These are phyloP conservation scores for Amphimedon queenslandica DNA, from an alignment of 37 sponge, comb jelly and placozoan species.

Conservation along the genomic window DNA sequence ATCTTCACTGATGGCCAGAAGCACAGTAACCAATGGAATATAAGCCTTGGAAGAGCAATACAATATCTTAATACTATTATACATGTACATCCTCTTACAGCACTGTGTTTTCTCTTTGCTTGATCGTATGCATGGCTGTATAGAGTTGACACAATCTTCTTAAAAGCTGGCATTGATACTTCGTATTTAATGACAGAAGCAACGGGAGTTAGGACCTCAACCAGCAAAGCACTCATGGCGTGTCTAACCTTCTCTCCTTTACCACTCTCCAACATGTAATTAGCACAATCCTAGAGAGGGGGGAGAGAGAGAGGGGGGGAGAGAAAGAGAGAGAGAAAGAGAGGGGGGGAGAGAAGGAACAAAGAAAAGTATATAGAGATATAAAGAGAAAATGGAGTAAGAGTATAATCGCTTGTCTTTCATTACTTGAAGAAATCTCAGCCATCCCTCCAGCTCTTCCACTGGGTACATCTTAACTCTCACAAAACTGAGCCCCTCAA, in stretches of 20 bases:
- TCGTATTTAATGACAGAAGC: slow-evolving; percentile 81
- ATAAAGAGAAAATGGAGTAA: not conserved
- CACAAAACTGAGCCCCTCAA: slow-evolving; percentile 92
- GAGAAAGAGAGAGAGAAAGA: not conserved
- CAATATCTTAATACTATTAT: not conserved
- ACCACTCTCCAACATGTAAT: slow-evolving; percentile 58
- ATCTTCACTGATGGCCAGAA: slow-evolving; percentile 86
- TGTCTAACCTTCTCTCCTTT: slow-evolving; percentile 60
- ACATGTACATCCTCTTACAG: slow-evolving; percentile 27
- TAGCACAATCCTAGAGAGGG: slow-evolving; percentile 84
- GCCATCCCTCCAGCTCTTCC: slow-evolving; percentile 94
- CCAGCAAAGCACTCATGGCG: slow-evolving; percentile 76
- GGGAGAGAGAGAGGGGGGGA: not conserved
- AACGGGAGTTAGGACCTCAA: slow-evolving; percentile 91
- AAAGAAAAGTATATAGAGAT: slow-evolving; percentile 17
- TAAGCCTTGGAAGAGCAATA: slow-evolving; percentile 41
- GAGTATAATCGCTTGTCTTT: not conserved
- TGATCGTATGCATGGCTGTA: slow-evolving; percentile 72
- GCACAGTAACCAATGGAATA: slow-evolving; percentile 88
- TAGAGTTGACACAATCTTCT: slow-evolving; percentile 88
- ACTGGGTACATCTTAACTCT: slow-evolving; percentile 96
- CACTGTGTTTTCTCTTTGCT: slow-evolving; percentile 59
- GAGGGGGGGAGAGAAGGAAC: not conserved
- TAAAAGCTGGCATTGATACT: slow-evolving; percentile 84
- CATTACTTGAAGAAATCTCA: slow-evolving; percentile 87